These are phyloP conservation scores for Perizoma flavofasciatum DNA, from an alignment of 2,888 invertebrate genomes.

Conservation along the genomic window DNA sequence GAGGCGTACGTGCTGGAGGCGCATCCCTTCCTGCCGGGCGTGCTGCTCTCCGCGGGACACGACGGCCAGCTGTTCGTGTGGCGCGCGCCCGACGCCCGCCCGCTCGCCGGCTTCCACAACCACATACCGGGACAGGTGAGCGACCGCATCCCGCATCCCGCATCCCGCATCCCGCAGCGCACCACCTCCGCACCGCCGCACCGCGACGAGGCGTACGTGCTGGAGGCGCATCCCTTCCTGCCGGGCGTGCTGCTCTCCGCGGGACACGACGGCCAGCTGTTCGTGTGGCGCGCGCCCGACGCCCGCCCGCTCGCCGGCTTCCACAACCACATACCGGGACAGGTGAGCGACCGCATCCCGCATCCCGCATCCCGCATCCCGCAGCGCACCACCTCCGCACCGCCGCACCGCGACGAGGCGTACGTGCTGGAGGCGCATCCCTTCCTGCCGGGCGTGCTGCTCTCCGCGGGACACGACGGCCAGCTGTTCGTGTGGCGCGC, in stretches of 20 bases:
- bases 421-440: no score
- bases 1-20: slow-evolving; percentile 97
- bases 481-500: no score
- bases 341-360: slow-evolving; percentile 14
- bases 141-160: slow-evolving; percentile 46
- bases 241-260: slow-evolving; percentile 94
- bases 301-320: slow-evolving; percentile 82
- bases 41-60: slow-evolving; percentile 97
- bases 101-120: slow-evolving; percentile 87
- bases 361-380: no score
- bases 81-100: slow-evolving; percentile 83
- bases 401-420: no score
- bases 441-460: no score
- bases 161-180: no score
- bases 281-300: slow-evolving; percentile 89
- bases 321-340: slow-evolving; percentile 90
- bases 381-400: no score
- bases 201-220: no score
- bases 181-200: no score
- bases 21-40: slow-evolving; percentile 92
- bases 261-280: slow-evolving; percentile 97
- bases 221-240: no score
- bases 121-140: slow-evolving; percentile 86
- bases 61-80: slow-evolving; percentile 96
- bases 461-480: no score